Percentiles rank a stretch among this genome's conserved stretches.
Conservation (phyloP, 2,113 vertebrate species). For the Dasyurus viverrinus region DNA sequence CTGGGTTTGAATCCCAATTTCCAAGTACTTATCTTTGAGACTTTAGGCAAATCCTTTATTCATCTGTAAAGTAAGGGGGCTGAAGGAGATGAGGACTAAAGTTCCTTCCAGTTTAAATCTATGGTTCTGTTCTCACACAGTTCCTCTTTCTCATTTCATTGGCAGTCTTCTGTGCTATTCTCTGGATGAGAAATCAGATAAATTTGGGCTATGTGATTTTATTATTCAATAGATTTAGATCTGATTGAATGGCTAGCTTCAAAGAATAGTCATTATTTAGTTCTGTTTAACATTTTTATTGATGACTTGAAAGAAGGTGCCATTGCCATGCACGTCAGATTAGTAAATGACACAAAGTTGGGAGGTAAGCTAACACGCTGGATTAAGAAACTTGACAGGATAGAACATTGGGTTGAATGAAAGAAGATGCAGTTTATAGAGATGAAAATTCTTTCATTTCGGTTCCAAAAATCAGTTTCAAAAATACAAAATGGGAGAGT, state of each 20-base stretch:
- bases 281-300: not conserved
- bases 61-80: not conserved
- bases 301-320: not conserved
- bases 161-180: not conserved
- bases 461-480: not conserved
- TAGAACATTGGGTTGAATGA: not conserved
- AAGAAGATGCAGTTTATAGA: not conserved
- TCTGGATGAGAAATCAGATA: not conserved
- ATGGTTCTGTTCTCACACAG: not conserved
- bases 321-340: not conserved
- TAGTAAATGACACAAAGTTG: not conserved
- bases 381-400: not conserved
- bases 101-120: not conserved
- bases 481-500: not conserved
- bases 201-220: not conserved
- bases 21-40: not conserved
- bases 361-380: not conserved
- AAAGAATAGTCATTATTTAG: not conserved
- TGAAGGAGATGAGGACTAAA: not conserved
- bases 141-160: not conserved
- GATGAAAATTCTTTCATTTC: not conserved
- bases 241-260: not conserved
- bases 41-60: constrained; percentile 8
- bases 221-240: not conserved
- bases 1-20: constrained; percentile 21